Conservation (phyloP, 2,113 vertebrate genomes). For the Sterrhoptilus dennistouni region DNA sequence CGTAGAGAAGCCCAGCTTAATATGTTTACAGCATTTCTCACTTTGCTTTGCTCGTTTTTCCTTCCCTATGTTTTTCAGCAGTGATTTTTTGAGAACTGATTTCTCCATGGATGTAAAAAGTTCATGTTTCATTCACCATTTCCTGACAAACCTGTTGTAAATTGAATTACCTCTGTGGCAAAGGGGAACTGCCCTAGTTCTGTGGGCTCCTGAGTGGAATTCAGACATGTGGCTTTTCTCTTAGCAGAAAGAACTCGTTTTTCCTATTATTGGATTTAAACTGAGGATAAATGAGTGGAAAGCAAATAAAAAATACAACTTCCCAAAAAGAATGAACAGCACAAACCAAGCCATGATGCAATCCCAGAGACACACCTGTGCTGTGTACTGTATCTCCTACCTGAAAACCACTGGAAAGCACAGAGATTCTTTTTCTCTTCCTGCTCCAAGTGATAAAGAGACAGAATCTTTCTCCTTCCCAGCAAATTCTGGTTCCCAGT, state of each 20-base stretch:
- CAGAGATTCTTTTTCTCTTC: background rate
- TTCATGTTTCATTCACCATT: background rate
- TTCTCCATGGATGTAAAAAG: background rate
- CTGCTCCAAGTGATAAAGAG: background rate
- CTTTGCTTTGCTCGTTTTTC: background rate
- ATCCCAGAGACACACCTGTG: background rate
- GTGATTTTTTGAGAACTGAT: background rate
- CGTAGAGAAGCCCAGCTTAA: background rate
- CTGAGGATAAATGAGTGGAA: background rate
- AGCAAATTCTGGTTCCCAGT: background rate
- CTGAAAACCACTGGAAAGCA: background rate
- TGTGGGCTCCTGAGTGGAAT: background rate
- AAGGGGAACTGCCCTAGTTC: background rate
- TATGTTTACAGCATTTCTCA: conserved; percentile 3
- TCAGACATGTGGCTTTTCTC: background rate
- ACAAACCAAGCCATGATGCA: background rate
- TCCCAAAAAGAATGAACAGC: background rate
- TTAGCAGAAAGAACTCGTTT: background rate
- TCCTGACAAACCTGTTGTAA: background rate
- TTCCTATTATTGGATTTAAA: background rate
- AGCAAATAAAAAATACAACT: background rate
- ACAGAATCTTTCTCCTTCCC: background rate
- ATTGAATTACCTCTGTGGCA: conserved; percentile 20
- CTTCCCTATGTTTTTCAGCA: background rate
- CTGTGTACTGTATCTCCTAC: background rate